Evolutionary conservation across 2,797 vertebrate species (phyloP).

Genomic region (Cirrhinus molitorella): DNA sequence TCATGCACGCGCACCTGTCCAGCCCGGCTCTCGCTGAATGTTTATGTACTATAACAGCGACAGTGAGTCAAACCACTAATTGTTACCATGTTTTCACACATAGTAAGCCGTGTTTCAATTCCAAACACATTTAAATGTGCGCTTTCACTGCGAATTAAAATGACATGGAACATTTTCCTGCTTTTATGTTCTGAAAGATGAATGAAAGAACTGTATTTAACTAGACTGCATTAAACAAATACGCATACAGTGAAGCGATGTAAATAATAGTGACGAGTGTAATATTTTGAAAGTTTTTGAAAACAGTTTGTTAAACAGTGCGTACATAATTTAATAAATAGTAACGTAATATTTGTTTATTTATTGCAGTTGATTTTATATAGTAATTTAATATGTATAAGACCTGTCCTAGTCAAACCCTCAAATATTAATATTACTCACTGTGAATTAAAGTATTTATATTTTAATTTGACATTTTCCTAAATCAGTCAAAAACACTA

Average conservation of each 20-base stretch:
- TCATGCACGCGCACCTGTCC: constrained; percentile 68
- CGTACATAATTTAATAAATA: too few species aligned
- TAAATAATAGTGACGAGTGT: neutral
- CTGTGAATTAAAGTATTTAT: neutral
- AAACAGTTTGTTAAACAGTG: too few species aligned
- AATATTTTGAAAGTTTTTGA: neutral
- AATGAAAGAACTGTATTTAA: neutral
- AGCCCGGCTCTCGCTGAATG: constrained; percentile 59
- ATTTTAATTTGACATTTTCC: neutral
- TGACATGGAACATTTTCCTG: constrained; percentile 59
- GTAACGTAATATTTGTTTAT: neutral
- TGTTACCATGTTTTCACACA: constrained; percentile 77
- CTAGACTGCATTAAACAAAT: neutral
- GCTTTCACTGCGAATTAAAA: constrained; percentile 60
- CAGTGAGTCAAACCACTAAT: constrained; percentile 73
- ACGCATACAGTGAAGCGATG: neutral
- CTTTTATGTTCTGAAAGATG: constrained; percentile 35
- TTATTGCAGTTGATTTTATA: neutral
- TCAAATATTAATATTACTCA: neutral
- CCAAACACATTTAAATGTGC: constrained; percentile 68
- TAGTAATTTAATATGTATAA: neutral
- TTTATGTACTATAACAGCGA: constrained; percentile 67
- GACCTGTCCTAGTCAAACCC: neutral
- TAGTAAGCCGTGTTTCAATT: constrained; percentile 70
- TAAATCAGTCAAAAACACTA: neutral